A percentile compares a stretch with the other conserved stretches of the same genome.
phyloP scores from a whole-genome alignment of 2,888 invertebrate species.

The Melangyna quadrimaculata region DNA sequence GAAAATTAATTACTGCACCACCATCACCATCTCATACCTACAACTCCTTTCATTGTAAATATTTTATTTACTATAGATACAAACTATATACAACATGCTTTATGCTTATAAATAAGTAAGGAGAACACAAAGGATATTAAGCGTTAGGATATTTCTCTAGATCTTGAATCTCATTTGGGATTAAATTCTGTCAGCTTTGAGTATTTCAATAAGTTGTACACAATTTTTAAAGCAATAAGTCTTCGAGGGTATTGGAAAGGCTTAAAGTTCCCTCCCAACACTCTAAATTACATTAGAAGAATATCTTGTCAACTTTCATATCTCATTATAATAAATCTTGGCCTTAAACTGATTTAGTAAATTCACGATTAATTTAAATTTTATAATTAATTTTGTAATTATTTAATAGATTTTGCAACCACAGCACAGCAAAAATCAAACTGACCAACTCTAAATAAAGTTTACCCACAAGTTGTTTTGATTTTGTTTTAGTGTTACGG shows the following conservation, averaged over 20 bases:
- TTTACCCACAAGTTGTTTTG: too few relatives aligned
- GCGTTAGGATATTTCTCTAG: not conserved
- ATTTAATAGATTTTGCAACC: too few relatives aligned
- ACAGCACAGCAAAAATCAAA: too few relatives aligned
- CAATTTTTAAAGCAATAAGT: not conserved
- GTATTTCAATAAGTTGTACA: not conserved
- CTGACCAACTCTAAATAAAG: too few relatives aligned
- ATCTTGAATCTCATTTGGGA: constrained; percentile 48
- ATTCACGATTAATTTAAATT: too few relatives aligned
- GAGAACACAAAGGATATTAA: not conserved
- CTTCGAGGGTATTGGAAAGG: not conserved
- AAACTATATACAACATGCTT: not conserved
- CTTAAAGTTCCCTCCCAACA: too few relatives aligned
- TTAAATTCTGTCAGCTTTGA: constrained; percentile 39
- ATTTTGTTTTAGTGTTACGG: too few relatives aligned
- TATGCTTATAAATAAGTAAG: not conserved
- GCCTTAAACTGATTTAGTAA: too few relatives aligned
- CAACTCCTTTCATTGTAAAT: constrained; percentile 11
- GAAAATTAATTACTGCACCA: constrained; percentile 61
- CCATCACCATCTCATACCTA: too few relatives aligned
- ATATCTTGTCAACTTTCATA: not conserved
- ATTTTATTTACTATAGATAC: not conserved
- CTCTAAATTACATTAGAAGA: not conserved
- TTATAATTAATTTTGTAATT: too few relatives aligned
- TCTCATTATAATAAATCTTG: not conserved